A percentile compares a stretch with the other conserved stretches of the same genome.
Evolutionary conservation across 2,113 vertebrate species (phyloP).

Genomic region (Ailuropoda melanoleuca): DNA sequence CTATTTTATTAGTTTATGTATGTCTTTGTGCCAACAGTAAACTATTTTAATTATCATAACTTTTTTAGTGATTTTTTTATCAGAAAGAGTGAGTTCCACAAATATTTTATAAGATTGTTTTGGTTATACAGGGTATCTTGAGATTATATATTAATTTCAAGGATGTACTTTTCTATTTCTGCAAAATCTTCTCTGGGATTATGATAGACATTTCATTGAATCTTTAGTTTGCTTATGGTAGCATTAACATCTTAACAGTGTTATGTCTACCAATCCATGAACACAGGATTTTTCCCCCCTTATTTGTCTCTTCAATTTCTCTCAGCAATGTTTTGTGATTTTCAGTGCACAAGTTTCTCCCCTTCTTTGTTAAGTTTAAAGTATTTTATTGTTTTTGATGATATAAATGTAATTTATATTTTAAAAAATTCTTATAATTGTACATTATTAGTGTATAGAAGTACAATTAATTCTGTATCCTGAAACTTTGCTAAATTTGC

Average conservation of each 20-base stretch:
- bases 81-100: not conserved
- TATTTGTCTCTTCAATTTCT: not conserved
- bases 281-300: not conserved
- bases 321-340: not conserved
- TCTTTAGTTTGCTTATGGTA: not conserved
- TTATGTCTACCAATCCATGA: not conserved
- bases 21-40: not conserved
- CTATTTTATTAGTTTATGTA: not conserved
- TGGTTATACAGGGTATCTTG: not conserved
- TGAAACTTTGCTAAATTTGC: not conserved
- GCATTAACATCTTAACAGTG: not conserved
- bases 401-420: not conserved
- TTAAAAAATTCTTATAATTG: not conserved
- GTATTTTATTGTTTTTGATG: not conserved
- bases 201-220: not conserved
- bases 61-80: not conserved
- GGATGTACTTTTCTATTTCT: not conserved
- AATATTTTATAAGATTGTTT: not conserved
- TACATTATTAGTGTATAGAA: not conserved
- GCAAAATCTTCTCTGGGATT: not conserved
- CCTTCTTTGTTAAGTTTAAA: not conserved
- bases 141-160: not conserved
- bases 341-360: not conserved
- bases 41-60: not conserved
- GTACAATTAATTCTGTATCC: not conserved